Evolutionary conservation across 2,113 vertebrate genomes (phyloP), one percentile per base, ranked within the genome.

Genomic region (Microtus montanus): DNA sequence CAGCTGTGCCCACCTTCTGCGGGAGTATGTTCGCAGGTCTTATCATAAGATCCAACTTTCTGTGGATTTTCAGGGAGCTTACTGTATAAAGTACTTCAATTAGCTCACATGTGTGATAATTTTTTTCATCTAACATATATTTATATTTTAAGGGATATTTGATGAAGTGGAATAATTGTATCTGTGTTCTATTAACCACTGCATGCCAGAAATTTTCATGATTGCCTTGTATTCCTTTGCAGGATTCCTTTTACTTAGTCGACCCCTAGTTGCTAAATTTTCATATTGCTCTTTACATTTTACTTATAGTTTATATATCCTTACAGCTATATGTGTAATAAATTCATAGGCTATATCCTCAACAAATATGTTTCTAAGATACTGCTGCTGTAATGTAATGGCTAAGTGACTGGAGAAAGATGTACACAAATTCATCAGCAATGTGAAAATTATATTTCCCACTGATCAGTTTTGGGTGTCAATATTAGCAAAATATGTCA

Each of bases 351-450:
- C 20, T 78, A 41, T 78, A 3, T 68, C 92, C 70, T 41, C 15
- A 83, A 95, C 15, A n/a, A 52, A 41, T 38, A 82, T 47, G 11
- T 47, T 95, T 87, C 73, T 93, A 61, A 91, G 30, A 78, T 15
- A 83, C 41, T 66, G 78, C 12, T 85, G 64, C 66, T 41, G 54
- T 64, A 79, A 35, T 82, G 12, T 10, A 74, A 38, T 73, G 19
- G 8, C 19, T 68, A 74, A 66, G 38, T 92, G 26, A n/a, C 75
- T 89, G 49, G 35, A 41, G 85, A 15, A 80, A 88, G 79, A 71
- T 4, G 30, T 71, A 80, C 4, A 38, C 26, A 41, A 28, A 15
- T 75, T 66, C 24, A 68, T 24, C 2, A 88, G 20, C 71, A 68
- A 13, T 38, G 71, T 58, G 82, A 92, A 30, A 5, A 68, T 86